A percentile compares a stretch with the other conserved stretches of the same genome.
These are phyloP conservation scores for Acrobasis consociella DNA, from an alignment of 2,888 invertebrate species.

Conservation along the genomic window DNA sequence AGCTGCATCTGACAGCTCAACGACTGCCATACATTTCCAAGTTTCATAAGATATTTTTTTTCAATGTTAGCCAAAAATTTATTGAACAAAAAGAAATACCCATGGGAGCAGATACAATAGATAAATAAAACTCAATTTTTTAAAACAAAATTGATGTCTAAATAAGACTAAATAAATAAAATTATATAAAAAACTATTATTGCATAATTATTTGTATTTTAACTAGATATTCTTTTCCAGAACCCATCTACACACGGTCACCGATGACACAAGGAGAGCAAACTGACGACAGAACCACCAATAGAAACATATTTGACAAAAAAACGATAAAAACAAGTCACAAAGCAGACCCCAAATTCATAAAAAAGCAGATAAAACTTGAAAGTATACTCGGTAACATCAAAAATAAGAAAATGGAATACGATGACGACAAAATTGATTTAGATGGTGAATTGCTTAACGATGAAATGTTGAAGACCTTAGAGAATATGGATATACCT, in stretches of 20 bases:
- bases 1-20: too few relatives aligned
- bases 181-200: too few relatives aligned
- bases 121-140: too few relatives aligned
- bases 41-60: too few relatives aligned
- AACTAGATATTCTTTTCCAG: constrained; percentile 39
- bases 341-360: constrained; percentile 44
- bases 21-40: too few relatives aligned
- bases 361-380: constrained; percentile 56
- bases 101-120: too few relatives aligned
- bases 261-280: constrained; percentile 10
- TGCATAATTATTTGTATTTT: constrained; percentile 6
- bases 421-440: constrained; percentile 12
- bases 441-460: constrained; percentile 25
- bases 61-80: too few relatives aligned
- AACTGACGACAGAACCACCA: background rate
- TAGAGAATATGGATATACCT: constrained; percentile 61
- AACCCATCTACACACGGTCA: constrained; percentile 39
- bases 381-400: constrained; percentile 55
- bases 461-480: constrained; percentile 49
- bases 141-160: too few relatives aligned
- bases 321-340: constrained; percentile 23
- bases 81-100: too few relatives aligned
- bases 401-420: constrained; percentile 41
- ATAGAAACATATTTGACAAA: background rate
- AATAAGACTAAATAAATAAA: too few relatives aligned